Base-by-base conservation (phyloP, 2,113 vertebrate genomes). In the Myiagra hebetior region DNA sequence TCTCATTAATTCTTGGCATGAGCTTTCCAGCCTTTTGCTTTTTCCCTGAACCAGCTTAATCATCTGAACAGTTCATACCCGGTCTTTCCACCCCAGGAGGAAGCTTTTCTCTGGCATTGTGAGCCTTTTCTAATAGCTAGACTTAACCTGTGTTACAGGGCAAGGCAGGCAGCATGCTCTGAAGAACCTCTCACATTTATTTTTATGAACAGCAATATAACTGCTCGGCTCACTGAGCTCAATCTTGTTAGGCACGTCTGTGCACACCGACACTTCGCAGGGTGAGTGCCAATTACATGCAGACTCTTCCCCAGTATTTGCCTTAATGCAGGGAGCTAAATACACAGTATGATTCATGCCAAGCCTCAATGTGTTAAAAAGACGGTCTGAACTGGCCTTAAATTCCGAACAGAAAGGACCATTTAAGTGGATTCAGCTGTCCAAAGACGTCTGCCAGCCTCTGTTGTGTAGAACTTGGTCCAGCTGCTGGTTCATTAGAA, bases 391-490 rank as follows among this genome's bases (percentile, higher is more conserved):
- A 59, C 87, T 81, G 72, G 77, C 70, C 69, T 39, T 83, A 95
- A 83, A 91, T 96, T 93, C 78, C 63, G 11, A 86, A 67, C 12
- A 52, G 90, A 96, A 96, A 91, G 87, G 50, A 30, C 74, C 49
- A 68, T 84, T 91, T 94, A 93, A 97, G 91, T 96, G 81, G 93
- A 83, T 85, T 97, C 94, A 91, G 55, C 94, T 95, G 93, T 70
- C 93, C 26, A 6, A 73, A 80, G 91, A 94, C 0, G 7, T 87
- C 74, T 89, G 86, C 85, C 81, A 92, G 52, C 52, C 72, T 80
- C 57, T 72, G 75, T 89, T 15, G 12, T 53, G 65, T 13, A 52
- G 33, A 33, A 47, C 63, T 89, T 22, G 26, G 49, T 88, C 76
- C 72, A 85, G 76, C 92, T 94, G 89, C 91, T 92, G 67, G 44